A percentile compares a stretch with the other conserved stretches of the same genome.
These are phyloP conservation scores for Ophion ventricosus DNA, from an alignment of 2,888 invertebrate genomes.

Conservation along the genomic window DNA sequence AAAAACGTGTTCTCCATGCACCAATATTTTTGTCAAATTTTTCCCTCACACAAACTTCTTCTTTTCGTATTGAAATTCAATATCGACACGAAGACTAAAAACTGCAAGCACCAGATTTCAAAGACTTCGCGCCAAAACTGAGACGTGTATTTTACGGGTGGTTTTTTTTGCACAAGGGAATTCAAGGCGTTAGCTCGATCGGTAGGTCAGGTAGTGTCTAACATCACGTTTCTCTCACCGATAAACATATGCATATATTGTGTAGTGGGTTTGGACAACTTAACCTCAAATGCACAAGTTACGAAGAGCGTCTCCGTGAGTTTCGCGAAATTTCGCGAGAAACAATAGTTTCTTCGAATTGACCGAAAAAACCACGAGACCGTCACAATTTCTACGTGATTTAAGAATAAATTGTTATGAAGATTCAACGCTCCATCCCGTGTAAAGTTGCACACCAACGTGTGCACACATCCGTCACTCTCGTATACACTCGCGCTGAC, in stretches of 20 bases:
- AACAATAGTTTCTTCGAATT: not conserved
- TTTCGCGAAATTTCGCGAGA: not conserved
- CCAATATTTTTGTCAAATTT: not conserved
- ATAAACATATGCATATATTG: not conserved
- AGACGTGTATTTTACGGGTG: not conserved
- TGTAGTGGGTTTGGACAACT: slow-evolving; percentile 10
- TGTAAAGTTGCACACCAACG: not conserved
- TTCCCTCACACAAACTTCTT: not conserved
- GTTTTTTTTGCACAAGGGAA: not conserved
- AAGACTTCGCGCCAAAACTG: not conserved
- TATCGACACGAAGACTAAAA: not conserved
- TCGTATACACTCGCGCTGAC: slow-evolving; percentile 19
- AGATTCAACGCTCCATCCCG: not conserved
- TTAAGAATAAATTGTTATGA: not conserved
- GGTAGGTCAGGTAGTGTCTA: slow-evolving; percentile 27
- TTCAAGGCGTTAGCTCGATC: slow-evolving; percentile 8
- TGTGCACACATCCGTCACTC: slow-evolving; percentile 38
- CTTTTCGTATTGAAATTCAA: not conserved
- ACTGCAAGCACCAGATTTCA: not conserved
- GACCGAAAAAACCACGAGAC: not conserved
- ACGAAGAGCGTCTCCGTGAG: not conserved
- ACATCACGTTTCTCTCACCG: slow-evolving; percentile 13
- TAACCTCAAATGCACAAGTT: slow-evolving; percentile 49
- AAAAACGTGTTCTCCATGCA: not conserved
- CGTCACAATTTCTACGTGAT: not conserved